These are phyloP conservation scores for Parotocinclus haroldoi DNA, from an alignment of 2,797 vertebrate genomes.

Conservation along the genomic window DNA sequence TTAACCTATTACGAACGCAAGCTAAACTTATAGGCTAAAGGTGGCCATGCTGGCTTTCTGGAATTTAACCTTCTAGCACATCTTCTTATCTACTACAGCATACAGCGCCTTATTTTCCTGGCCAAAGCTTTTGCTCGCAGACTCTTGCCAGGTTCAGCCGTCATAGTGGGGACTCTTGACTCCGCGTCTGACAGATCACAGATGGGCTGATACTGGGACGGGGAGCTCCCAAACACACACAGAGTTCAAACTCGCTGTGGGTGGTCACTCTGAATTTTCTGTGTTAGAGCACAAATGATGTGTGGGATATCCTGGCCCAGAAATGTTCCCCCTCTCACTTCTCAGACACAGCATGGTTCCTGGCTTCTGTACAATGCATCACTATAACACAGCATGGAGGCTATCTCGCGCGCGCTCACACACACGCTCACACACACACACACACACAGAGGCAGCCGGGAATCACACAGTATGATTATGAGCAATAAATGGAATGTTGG, in stretches of 20 bases:
- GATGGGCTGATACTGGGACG: slow-evolving; percentile 29
- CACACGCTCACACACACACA: not conserved
- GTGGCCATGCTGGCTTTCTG: not conserved
- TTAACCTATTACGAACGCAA: no score
- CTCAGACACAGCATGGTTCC: slow-evolving; percentile 17
- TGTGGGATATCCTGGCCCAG: slow-evolving; percentile 12
- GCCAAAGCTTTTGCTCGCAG: not conserved
- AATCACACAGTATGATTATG: not conserved
- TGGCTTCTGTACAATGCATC: slow-evolving; percentile 13
- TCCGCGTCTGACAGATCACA: slow-evolving; percentile 34
- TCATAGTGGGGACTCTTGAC: slow-evolving; percentile 22
- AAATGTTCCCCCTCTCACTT: slow-evolving; percentile 5
- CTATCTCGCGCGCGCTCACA: slow-evolving; percentile 1
- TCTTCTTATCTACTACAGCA: not conserved
- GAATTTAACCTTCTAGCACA: not conserved
- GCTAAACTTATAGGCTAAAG: no score
- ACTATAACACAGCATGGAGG: slow-evolving; percentile 14
- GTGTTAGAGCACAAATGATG: slow-evolving; percentile 5
- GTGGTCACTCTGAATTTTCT: slow-evolving; percentile 13
- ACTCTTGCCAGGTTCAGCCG: slow-evolving; percentile 4
- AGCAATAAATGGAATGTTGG: slow-evolving; percentile 1
- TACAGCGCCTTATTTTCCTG: not conserved
- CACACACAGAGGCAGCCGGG: not conserved
- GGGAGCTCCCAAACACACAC: slow-evolving; percentile 26
- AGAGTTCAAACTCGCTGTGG: slow-evolving; percentile 13